Base-by-base conservation (phyloP, 2,797 vertebrate species). In the Microctenopoma lineatum region DNA sequence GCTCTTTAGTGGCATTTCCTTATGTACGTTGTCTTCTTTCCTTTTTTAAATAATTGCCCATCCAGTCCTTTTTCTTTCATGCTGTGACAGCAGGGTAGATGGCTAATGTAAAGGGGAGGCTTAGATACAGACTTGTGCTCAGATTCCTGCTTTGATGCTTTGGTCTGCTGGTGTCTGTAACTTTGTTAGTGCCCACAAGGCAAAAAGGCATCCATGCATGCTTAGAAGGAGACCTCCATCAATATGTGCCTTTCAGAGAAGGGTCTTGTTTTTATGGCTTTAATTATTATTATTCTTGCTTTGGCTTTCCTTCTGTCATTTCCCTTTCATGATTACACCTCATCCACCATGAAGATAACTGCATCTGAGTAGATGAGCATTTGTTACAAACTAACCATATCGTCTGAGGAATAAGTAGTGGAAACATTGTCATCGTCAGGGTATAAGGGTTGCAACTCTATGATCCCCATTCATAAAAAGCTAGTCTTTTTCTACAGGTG, bases 351-450 rank as follows among this genome's bases (percentile, higher is more conserved):
- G 21, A 78, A 62, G 36, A 18, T 51, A 59, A 38, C 56, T 76
- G 60, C 75, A 56, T 78, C 58, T 74, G 73, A 71, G n/a, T 67
- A 55, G 66, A 51, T 67, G 41, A 59, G 59, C 47, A 62, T 54
- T 65, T 56, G 56, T 79, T 56, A 58, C 60, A 70, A 66, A 80
- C 81, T 84, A 85, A 85, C 73, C 51, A 39, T 68, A 27, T 71
- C 58, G 64, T 21, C 50, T 65, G 34, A 74, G 39, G 53, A 45
- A 57, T 70, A 16, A 55, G 71, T 54, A 61, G 70, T 4, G 4
- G 32, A 59, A 60, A 59, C 50, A 66, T 61, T 69, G 56, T 73
- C 57, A 51, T 48, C 54, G 41, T 56, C 4, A 3, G 66, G 48
- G 45, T 72, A 8, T 52, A 69, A 56, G 16, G 66, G 55, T 63